These are phyloP conservation scores for Actenoides lindsayi DNA, from an alignment of 2,113 vertebrate species.

Conservation along the genomic window DNA sequence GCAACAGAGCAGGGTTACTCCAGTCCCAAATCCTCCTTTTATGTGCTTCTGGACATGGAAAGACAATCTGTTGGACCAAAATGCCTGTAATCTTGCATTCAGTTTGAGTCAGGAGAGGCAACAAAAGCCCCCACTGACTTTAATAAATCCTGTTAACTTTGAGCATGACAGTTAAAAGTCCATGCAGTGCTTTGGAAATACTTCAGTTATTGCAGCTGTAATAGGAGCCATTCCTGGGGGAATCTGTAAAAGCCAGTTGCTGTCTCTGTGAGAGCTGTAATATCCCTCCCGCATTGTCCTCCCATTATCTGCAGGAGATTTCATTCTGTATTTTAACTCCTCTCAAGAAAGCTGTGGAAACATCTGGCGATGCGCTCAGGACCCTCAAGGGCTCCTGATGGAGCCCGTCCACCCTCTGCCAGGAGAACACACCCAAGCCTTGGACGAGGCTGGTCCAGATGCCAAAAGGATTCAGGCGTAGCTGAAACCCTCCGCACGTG, in stretches of 20 bases:
- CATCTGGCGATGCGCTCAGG: background rate
- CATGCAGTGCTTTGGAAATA: background rate
- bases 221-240: background rate
- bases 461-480: rapidly evolving
- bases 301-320: background rate
- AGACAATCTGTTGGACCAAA: background rate
- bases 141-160: background rate
- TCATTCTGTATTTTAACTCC: background rate
- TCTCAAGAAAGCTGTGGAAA: background rate
- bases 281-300: background rate
- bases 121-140: background rate
- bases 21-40: background rate
- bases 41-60: background rate
- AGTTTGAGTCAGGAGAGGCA: background rate
- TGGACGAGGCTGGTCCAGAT: rapidly evolving
- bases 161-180: background rate
- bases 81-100: background rate
- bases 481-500: rapidly evolving
- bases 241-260: background rate
- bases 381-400: background rate
- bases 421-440: background rate
- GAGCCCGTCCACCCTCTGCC: background rate
- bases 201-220: background rate
- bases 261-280: background rate
- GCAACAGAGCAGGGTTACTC: background rate